A percentile compares a stretch with the other conserved stretches of the same genome.
phyloP scores from a whole-genome alignment of 2,797 vertebrate genomes.

The Chanos chanos region DNA sequence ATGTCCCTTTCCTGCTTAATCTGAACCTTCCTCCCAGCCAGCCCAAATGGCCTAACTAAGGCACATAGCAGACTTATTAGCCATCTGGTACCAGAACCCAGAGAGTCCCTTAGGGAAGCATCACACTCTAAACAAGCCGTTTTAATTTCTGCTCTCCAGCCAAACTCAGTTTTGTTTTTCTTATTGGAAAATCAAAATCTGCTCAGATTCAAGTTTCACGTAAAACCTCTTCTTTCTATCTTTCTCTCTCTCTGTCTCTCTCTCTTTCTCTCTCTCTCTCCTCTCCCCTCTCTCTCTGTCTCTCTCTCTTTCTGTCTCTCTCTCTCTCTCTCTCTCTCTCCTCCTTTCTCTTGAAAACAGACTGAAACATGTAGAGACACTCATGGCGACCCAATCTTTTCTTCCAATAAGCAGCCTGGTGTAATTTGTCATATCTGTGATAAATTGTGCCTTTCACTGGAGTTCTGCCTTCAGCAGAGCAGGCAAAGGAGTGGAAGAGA shows the following conservation, averaged over 20 bases:
- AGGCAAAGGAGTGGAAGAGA: not conserved
- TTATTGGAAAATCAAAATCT: conserved; percentile 13
- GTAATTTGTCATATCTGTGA: conserved; percentile 72
- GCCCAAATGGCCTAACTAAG: conserved; percentile 9
- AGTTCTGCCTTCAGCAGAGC: conserved; percentile 52
- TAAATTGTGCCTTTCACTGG: conserved; percentile 64
- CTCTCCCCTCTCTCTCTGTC: not conserved
- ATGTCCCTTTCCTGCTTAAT: conserved; percentile 47
- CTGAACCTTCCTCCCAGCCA: conserved; percentile 13
- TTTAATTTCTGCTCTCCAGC: conserved; percentile 11
- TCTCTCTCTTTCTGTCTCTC: not conserved
- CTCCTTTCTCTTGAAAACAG: not conserved
- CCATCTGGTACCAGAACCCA: conserved; percentile 35
- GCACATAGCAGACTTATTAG: conserved; percentile 35
- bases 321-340: not conserved
- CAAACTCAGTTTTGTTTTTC: not conserved
- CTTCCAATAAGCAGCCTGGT: conserved; percentile 48
- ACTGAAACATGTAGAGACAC: conserved; percentile 1
- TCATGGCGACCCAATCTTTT: conserved; percentile 35
- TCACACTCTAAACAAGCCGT: conserved; percentile 38
- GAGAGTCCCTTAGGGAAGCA: conserved; percentile 13
- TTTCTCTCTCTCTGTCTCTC: not conserved
- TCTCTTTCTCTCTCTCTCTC: not conserved
- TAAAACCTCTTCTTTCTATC: not conserved
- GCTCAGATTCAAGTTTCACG: not conserved